Evolutionary conservation across 2,797 vertebrate genomes (phyloP).

Genomic region (Tokudaia muenninki): DNA sequence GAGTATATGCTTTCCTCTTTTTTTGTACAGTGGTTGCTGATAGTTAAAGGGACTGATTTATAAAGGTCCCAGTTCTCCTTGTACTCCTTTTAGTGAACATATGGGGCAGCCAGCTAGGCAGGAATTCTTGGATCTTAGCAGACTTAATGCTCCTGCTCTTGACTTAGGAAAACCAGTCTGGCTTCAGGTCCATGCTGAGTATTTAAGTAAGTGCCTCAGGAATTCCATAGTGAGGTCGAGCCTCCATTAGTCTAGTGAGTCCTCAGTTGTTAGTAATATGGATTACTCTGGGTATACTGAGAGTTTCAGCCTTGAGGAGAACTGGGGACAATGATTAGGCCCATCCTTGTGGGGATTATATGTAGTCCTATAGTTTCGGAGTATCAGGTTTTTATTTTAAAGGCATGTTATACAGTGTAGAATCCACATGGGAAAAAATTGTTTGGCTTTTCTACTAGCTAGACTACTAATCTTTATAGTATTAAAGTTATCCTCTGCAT

Average conservation of each 20-base stretch:
- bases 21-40: background rate
- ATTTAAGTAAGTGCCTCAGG: background rate
- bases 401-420: background rate
- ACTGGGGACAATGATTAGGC: background rate
- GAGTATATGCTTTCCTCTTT: background rate
- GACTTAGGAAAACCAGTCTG: background rate
- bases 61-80: background rate
- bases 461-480: background rate
- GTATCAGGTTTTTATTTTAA: background rate
- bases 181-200: background rate
- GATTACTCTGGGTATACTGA: background rate
- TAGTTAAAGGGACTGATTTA: background rate
- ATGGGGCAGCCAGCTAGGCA: background rate
- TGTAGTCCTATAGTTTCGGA: background rate
- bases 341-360: background rate
- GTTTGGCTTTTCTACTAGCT: background rate
- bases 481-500: background rate
- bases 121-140: background rate
- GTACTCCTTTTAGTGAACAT: background rate
- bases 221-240: background rate
- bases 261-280: background rate
- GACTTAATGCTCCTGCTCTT: background rate
- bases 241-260: background rate
- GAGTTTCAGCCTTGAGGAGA: background rate
- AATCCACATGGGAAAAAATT: background rate